Evolutionary conservation across 2,888 invertebrate species (phyloP), one percentile per base, ranked within the genome.

Genomic region (Apamea crenata): DNA sequence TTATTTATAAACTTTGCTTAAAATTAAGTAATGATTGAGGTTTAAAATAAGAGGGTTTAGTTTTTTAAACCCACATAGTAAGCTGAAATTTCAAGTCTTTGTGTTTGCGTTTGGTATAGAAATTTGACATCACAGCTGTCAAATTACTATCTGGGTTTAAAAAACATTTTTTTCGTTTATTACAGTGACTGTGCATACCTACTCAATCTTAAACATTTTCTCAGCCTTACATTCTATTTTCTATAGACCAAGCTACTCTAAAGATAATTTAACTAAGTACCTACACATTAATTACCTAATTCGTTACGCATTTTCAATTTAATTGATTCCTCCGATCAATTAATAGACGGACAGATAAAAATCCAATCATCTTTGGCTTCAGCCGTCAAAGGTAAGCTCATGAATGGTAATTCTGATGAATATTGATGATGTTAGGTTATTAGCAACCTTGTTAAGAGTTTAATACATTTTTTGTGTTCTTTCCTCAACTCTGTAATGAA

Each of bases 341-440:
- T 78, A 85, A 77, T 71, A 75, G 18, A 63, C 29, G 59, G 56
- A 66, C 8, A 25, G 59, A 88, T 82, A 76, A 82, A 82, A 86
- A 70, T 82, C 70, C 65, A 79, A 87, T 82, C 75, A 88, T 79
- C 78, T 85, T 86, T 67, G 69, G 56, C 79, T 65, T 71, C 65
- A 71, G 61, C 77, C 73, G 63, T 83, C 79, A 80, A 86, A 80
- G 74, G 69, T 78, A 71, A 80, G 56, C 77, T 83, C 78, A 71
- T 86, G 81, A 88, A 88, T 88, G 76, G 74, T 81, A 77, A 88
- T 86, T 71, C 66, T 81, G 84, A 86, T 89, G 87, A 88, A 88
- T 88, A 88, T 83, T 81, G 75, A 90, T 88, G 78, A 78, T 81
- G 73, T 81, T 75, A 80, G 77, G 71, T 84, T 88, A 88, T 80